Base-by-base conservation (phyloP, 1,140 invertebrate genomes). In the Andricus grossulariae region DNA sequence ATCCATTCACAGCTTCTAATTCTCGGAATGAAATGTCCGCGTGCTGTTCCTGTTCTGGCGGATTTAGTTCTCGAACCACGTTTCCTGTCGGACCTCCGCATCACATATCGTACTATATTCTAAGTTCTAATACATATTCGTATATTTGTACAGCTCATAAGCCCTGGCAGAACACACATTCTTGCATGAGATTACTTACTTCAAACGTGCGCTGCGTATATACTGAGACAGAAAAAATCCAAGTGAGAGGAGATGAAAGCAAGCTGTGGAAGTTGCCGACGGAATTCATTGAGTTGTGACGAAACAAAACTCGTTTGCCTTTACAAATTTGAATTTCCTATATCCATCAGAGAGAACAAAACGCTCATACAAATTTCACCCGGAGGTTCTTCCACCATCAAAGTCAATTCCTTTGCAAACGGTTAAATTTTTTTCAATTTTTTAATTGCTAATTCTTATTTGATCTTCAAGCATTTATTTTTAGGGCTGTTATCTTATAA, bases 191-290 rank as follows among this genome's bases (percentile, higher is more conserved):
- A 82, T 76, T 76, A 72, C 76, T 74, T 39, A 74, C 73, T 45
- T 72, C 72, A 82, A 78, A 76, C 78, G 78, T 74, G 80, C 80
- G 78, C 78, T 80, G 80, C 77, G 72, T 80, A 80, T 76, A 73
- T 71, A 55, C 32, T 71, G 74, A 78, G 77, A 78, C 74, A 80
- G 21, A 79, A 75, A 80, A 72, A 77, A 78, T 76, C 73, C 71
- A 76, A 76, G 76, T 77, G 75, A 54, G 72, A 79, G 72, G 77
- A 81, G 77, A 71, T 77, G 74, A 70, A 75, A 54, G 76, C 77
- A 76, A 75, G 76, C 79, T 78, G 39, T 45, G 10, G 39, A 11
- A 45, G 39, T 45, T 45, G 39, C 39, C 39, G 39, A 45, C 39
- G 39, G 39, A 45, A 45, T 45, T 45, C 39, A 45, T 45, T 45